Conservation (phyloP, 2,797 vertebrate genomes). For the Cossypha heuglini region DNA sequence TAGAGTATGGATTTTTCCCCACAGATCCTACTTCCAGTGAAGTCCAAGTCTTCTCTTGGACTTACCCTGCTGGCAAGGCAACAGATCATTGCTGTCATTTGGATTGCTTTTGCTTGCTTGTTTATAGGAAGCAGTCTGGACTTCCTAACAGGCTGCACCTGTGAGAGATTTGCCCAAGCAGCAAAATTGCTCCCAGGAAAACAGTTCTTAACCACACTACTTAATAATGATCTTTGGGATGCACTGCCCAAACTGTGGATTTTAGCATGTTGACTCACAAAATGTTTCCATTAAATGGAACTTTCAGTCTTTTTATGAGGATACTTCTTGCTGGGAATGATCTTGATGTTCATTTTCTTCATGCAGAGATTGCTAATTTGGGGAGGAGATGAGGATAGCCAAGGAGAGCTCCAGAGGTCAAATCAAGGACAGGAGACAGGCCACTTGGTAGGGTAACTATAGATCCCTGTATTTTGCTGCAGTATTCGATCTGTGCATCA, state of each 20-base stretch:
- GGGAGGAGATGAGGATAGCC: neutral
- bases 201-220: neutral
- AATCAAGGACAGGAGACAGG: neutral
- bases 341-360: neutral
- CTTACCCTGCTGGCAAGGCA: neutral
- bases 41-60: neutral
- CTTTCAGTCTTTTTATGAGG: neutral
- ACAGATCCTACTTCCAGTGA: neutral
- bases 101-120: neutral
- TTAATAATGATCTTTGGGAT: conserved; percentile 9
- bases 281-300: neutral
- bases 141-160: conserved; percentile 21
- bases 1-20: neutral
- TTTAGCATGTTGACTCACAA: neutral
- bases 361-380: neutral
- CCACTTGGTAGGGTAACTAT: neutral
- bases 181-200: conserved; percentile 24
- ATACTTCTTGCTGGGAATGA: neutral
- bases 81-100: neutral
- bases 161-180: conserved; percentile 6
- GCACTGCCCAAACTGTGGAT: neutral
- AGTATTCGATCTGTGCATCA: neutral
- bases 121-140: neutral
- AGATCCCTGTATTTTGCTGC: neutral
- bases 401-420: neutral